Conservation (phyloP, 1,140 invertebrate species). For the Trachymyrmex septentrionalis region DNA sequence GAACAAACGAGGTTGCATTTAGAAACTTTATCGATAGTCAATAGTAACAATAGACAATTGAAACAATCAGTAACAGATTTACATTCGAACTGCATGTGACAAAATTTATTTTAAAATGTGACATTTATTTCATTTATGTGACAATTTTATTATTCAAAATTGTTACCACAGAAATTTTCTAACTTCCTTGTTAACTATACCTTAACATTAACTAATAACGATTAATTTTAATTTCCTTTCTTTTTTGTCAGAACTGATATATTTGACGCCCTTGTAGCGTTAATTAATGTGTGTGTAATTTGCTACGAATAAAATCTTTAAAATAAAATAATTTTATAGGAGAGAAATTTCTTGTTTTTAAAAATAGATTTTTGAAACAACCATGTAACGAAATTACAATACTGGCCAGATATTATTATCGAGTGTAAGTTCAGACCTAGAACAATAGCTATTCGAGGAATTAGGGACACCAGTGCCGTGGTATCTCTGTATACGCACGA, state of each 20-base stretch:
- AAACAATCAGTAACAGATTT: conserved; percentile 1
- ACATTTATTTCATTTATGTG: neutral
- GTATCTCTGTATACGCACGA: conserved; percentile 61
- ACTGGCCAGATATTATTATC: neutral
- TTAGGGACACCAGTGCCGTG: conserved; percentile 69
- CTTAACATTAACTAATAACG: neutral
- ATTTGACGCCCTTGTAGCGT: neutral
- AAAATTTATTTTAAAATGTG: neutral
- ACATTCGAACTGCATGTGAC: neutral
- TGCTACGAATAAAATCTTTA: neutral
- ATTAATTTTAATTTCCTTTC: neutral
- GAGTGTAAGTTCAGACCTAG: conserved; percentile 60
- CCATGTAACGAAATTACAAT: neutral
- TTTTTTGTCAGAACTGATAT: neutral
- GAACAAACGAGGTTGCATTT: conserved; percentile 21
- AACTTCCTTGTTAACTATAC: neutral
- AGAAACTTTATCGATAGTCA: conserved; percentile 34
- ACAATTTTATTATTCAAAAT: neutral
- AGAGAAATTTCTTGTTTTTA: neutral
- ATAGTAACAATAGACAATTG: conserved; percentile 7
- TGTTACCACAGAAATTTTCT: neutral
- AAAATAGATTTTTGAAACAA: neutral
- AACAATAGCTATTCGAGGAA: conserved; percentile 69
- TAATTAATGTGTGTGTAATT: conserved; percentile 9
- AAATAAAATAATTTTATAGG: neutral